Percentiles rank a stretch among this genome's conserved stretches.
Conservation (phyloP, 1,140 invertebrate genomes). For the Holcopasites calliopsidis region DNA sequence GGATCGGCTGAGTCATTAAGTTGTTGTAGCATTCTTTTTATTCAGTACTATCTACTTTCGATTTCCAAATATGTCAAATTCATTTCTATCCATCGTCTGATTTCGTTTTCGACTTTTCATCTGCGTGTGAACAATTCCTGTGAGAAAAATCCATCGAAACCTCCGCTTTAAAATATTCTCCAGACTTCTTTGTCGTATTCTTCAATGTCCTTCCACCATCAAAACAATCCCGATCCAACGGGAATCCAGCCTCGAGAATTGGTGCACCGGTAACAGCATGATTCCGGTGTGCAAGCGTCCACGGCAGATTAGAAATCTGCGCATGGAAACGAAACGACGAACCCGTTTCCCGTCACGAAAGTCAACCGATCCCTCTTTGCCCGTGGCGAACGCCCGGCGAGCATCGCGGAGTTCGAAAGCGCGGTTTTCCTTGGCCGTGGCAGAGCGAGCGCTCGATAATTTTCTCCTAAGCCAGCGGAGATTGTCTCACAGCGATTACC, state of each 20-base stretch:
- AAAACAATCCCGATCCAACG: no score
- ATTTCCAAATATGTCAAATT: no score
- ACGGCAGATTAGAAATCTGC: slow-evolving; percentile 1
- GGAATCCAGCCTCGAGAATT: background rate
- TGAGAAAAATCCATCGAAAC: no score
- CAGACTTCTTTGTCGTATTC: no score
- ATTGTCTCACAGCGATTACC: slow-evolving; percentile 23
- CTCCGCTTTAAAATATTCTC: no score
- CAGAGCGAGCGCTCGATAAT: background rate
- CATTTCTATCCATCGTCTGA: no score
- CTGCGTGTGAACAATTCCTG: no score
- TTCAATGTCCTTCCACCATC: no score
- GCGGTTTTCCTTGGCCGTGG: slow-evolving; percentile 18
- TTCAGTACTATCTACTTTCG: no score
- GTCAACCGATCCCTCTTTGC: background rate
- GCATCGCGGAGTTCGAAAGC: background rate
- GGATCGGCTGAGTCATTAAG: no score
- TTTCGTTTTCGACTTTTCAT: no score
- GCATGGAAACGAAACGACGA: background rate
- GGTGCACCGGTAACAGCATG: background rate
- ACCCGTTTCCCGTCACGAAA: slow-evolving; percentile 20
- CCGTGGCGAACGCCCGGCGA: background rate
- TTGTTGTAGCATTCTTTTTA: no score
- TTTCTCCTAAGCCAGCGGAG: slow-evolving; percentile 2
- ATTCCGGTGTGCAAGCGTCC: background rate